These are phyloP conservation scores for Amblyopsis rosae DNA, from an alignment of 2,113 vertebrate genomes.

Conservation along the genomic window DNA sequence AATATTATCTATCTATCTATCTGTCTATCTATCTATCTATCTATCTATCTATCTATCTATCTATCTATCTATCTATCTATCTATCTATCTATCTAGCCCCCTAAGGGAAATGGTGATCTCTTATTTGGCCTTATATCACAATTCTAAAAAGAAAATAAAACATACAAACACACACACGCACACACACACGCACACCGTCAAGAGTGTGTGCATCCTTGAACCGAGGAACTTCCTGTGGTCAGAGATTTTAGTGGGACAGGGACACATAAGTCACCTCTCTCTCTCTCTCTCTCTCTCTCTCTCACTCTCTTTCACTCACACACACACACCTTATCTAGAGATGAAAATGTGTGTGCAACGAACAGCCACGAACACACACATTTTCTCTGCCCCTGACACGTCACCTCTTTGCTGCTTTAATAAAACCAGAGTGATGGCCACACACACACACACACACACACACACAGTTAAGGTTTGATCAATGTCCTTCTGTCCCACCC, in stretches of 20 bases:
- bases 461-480: conserved; percentile 37
- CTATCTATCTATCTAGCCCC: background rate
- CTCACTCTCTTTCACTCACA: background rate
- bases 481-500: conserved; percentile 42
- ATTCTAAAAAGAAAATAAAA: conserved; percentile 18
- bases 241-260: conserved; percentile 53
- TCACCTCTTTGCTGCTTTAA: conserved; percentile 60
- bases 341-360: background rate
- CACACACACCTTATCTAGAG: background rate
- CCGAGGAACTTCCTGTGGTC: conserved; percentile 41
- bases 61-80: background rate
- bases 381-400: conserved; percentile 39
- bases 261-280: conserved; percentile 59
- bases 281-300: conserved; percentile 5
- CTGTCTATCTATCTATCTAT: background rate
- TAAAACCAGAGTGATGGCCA: conserved; percentile 65
- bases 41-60: conserved; percentile 28
- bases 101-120: conserved; percentile 43
- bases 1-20: background rate
- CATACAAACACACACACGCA: conserved; percentile 1
- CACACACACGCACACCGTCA: conserved; percentile 1
- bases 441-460: conserved; percentile 6
- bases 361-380: background rate
- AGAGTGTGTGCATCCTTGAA: conserved; percentile 61
- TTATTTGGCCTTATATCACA: conserved; percentile 31